A percentile compares a stretch with the other conserved stretches of the same genome.
These are phyloP conservation scores for Brachionus asplanchnoidis DNA, from an alignment of 1,140 invertebrate genomes.

Conservation along the genomic window DNA sequence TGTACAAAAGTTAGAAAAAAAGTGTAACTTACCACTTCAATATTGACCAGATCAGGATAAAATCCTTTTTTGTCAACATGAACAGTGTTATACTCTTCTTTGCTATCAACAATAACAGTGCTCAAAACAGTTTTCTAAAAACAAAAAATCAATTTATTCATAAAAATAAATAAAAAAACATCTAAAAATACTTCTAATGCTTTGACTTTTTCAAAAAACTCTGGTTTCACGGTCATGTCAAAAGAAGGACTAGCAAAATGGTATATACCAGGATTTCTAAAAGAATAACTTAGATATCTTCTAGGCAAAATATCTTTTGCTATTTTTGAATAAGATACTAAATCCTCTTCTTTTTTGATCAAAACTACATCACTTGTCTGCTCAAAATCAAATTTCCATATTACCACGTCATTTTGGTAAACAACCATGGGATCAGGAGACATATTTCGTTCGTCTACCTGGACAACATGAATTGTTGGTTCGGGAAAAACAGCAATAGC, in stretches of 20 bases:
- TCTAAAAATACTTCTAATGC: neutral
- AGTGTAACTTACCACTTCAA: slow-evolving; percentile 46
- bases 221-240: slow-evolving; percentile 40
- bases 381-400: slow-evolving; percentile 51
- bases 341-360: slow-evolving; percentile 47
- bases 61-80: slow-evolving; percentile 51
- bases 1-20: neutral
- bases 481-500: slow-evolving; percentile 53
- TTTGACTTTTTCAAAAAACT: neutral
- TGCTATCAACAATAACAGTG: slow-evolving; percentile 51
- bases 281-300: slow-evolving; percentile 49
- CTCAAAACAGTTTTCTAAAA: slow-evolving; percentile 43
- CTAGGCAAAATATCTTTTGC: slow-evolving; percentile 44
- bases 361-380: slow-evolving; percentile 47
- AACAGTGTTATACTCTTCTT: slow-evolving; percentile 50
- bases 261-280: slow-evolving; percentile 48
- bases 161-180: neutral
- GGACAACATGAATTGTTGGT: slow-evolving; percentile 53
- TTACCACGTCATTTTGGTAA: slow-evolving; percentile 53
- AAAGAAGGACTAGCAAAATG: slow-evolving; percentile 55
- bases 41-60: slow-evolving; percentile 49
- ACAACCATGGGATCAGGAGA: slow-evolving; percentile 51
- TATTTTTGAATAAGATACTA: neutral
- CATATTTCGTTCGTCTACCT: slow-evolving; percentile 46
- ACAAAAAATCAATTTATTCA: neutral